A percentile compares a stretch with the other conserved stretches of the same genome.
phyloP scores from a whole-genome alignment of 2,113 vertebrate species.

The Dolichallabes microphthalmus region DNA sequence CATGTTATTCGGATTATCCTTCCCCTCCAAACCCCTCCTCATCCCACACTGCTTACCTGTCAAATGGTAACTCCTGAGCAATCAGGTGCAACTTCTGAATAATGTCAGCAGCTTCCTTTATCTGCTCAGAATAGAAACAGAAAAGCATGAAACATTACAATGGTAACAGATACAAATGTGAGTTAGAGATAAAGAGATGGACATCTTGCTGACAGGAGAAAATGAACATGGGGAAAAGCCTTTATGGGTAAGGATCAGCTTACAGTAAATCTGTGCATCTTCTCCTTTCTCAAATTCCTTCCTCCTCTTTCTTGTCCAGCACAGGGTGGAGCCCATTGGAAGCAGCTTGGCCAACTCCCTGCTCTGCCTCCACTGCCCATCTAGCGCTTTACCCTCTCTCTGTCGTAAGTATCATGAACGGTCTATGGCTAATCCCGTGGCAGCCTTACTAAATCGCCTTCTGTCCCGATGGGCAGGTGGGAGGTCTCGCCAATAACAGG shows the following conservation, averaged over 20 bases:
- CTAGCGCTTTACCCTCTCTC: slow-evolving; percentile 70
- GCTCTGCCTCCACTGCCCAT: slow-evolving; percentile 64
- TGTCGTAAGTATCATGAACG: slow-evolving; percentile 72
- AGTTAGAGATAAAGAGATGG: slow-evolving; percentile 44
- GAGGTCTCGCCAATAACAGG: slow-evolving; percentile 67
- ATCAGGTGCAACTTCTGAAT: slow-evolving; percentile 99
- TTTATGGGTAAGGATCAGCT: slow-evolving; percentile 61
- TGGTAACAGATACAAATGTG: slow-evolving; percentile 25
- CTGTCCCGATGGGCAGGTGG: slow-evolving; percentile 73
- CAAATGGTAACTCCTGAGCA: slow-evolving; percentile 97
- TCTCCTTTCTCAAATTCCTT: slow-evolving; percentile 48
- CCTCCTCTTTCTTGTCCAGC: slow-evolving; percentile 58
- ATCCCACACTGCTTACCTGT: slow-evolving; percentile 78
- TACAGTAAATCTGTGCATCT: slow-evolving; percentile 59
- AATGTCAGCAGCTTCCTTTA: slow-evolving; percentile 99
- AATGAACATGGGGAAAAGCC: slow-evolving; percentile 42
- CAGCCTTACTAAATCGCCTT: slow-evolving; percentile 74
- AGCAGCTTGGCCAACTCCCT: slow-evolving; percentile 58
- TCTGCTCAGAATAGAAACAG: slow-evolving; percentile 70
- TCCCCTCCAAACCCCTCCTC: neutral
- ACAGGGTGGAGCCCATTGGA: slow-evolving; percentile 57
- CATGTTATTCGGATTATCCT: neutral
- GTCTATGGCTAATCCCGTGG: slow-evolving; percentile 72
- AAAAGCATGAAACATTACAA: slow-evolving; percentile 6
- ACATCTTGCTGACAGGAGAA: slow-evolving; percentile 54